phyloP scores from a whole-genome alignment of 2,113 vertebrate genomes.

The Apistogramma diplotaenia region DNA sequence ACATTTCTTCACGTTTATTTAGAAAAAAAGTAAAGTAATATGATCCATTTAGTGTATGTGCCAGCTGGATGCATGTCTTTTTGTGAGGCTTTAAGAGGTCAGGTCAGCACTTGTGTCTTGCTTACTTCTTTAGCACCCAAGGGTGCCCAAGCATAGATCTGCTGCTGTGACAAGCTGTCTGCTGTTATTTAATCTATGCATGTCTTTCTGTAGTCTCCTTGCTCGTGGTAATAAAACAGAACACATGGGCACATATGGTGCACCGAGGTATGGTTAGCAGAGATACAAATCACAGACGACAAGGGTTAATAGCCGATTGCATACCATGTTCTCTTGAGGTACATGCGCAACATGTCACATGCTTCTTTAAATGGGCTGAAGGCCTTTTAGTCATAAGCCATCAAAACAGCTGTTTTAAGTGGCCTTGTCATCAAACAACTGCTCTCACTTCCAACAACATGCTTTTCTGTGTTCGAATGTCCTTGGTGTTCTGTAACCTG shows the following conservation, averaged over 20 bases:
- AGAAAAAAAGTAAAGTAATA: neutral
- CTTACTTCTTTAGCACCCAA: neutral
- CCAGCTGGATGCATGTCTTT: neutral
- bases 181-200: neutral
- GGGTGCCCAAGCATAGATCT: neutral
- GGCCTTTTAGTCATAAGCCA: neutral
- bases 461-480: neutral
- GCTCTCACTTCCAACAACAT: neutral
- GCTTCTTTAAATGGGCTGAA: neutral
- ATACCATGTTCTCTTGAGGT: neutral
- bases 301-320: neutral
- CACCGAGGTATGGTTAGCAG: neutral
- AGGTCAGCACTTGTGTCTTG: neutral
- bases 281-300: neutral
- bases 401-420: constrained; percentile 23
- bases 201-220: neutral
- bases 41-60: neutral
- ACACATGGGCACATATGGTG: neutral
- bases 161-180: neutral
- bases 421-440: constrained; percentile 9
- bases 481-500: neutral
- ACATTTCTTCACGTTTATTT: neutral
- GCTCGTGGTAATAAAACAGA: neutral
- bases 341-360: neutral
- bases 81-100: neutral